Evolutionary conservation across 2,113 vertebrate genomes (phyloP).

Genomic region (Rynchops niger): DNA sequence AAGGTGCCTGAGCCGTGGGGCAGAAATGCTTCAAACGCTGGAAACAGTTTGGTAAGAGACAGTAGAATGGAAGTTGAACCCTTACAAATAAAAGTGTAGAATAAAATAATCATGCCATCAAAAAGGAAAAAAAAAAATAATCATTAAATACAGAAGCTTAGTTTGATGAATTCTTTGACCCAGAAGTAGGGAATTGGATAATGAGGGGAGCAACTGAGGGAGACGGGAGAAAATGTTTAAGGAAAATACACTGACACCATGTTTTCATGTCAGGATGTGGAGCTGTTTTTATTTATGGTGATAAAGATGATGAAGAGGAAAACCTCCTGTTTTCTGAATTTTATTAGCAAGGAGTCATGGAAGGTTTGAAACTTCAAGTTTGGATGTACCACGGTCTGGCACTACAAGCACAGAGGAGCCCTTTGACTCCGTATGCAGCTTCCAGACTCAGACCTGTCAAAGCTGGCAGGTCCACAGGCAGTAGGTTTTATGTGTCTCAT

Average conservation of each 20-base stretch:
- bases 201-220: not conserved
- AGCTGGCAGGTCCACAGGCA: conserved; percentile 36
- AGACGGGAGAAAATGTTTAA: not conserved
- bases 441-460: conserved; percentile 53
- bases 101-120: not conserved
- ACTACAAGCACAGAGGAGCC: not conserved
- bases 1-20: not conserved
- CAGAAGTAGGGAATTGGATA: not conserved
- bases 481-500: conserved; percentile 21
- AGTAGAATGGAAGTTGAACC: not conserved
- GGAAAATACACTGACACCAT: not conserved
- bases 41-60: not conserved
- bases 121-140: not conserved
- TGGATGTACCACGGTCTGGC: not conserved
- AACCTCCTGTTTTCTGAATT: not conserved
- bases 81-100: not conserved
- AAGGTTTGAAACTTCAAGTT: conserved; percentile 9
- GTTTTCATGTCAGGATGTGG: not conserved
- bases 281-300: not conserved
- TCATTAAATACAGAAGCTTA: not conserved
- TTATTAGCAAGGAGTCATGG: conserved; percentile 19
- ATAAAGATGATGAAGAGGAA: not conserved
- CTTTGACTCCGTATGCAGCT: not conserved
- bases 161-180: not conserved
- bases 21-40: not conserved